phyloP scores from a whole-genome alignment of 1,140 invertebrate genomes.

The Macrobrachium nipponense region DNA sequence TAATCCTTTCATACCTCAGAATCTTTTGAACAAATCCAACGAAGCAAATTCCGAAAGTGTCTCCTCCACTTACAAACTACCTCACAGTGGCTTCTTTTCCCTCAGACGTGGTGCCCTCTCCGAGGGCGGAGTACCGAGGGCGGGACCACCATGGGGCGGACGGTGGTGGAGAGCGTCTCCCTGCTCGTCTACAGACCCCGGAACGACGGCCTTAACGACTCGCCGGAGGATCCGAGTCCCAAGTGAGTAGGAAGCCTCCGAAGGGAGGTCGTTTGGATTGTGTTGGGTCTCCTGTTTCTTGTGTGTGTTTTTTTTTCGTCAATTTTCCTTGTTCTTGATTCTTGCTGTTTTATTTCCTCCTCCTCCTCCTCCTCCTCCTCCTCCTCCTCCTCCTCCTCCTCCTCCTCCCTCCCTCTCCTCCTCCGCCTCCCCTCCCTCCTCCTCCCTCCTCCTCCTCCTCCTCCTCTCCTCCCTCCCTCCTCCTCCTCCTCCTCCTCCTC shows the following conservation, averaged over 20 bases:
- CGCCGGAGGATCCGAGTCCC: not conserved
- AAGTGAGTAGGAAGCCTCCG: not conserved
- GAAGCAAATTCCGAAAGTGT: too few relatives aligned
- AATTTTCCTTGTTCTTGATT: too few relatives aligned
- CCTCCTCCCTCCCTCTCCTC: not conserved
- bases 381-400: not conserved
- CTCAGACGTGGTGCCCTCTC: not conserved
- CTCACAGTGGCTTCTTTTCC: not conserved
- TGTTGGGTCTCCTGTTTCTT: not conserved
- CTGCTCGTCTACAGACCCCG: constrained; percentile 15
- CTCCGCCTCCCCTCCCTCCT: not conserved
- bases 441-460: not conserved
- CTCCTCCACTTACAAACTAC: not conserved
- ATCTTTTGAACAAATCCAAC: not conserved
- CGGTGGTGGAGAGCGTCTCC: constrained; percentile 32
- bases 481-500: not conserved
- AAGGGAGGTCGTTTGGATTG: not conserved
- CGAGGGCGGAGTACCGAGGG: not conserved
- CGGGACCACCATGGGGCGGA: not conserved
- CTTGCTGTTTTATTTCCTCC: too few relatives aligned
- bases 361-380: not conserved
- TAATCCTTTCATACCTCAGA: not conserved
- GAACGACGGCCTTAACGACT: not conserved
- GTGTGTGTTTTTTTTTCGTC: not conserved
- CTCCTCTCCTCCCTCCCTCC: not conserved